Evolutionary conservation across 2,113 vertebrate species (phyloP), one percentile per base, ranked within the genome.

Genomic region (Phalacrocorax carbo): DNA sequence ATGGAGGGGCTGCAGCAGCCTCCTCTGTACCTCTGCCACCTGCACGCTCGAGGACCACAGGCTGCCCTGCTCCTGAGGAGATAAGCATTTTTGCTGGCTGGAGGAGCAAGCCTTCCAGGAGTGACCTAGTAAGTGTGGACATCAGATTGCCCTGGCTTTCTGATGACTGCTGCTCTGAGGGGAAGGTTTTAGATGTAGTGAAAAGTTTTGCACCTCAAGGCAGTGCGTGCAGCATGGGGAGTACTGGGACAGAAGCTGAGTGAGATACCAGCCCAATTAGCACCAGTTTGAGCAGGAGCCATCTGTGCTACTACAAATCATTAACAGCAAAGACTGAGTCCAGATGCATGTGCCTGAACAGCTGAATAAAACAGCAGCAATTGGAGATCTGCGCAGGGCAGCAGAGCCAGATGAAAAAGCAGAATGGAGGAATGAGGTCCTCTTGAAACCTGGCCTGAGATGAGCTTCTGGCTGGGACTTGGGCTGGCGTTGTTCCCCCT

Each of bases 71-170:
- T 86, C 48, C 34, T 1, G 2, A 49, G n/a, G 23, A 88, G 44
- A 68, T 58, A 62, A 52, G 26, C 9, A 2, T 29, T 84, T 49
- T 48, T 49, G 57, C 78, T 82, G 87, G 62, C 76, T 83, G 76
- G 36, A 90, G 34, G 32, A 82, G 10, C 44, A n/a, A 85, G 11
- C 40, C 52, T 54, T 58, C 49, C 48, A 54, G 34, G 34, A 54
- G 46, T 7, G 44, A 21, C 13, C 1, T 1, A 88, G 57, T 1
- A 2, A 77, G 46, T 3, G 0, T 1, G 3, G 54, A 54, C 1
- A 0, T 25, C 66, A 57, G n/a, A 40, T 40, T 3, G 2, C 10
- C 40, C 30, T 13, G 49, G 27, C 13, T 78, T 22, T 73, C 42
- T 13, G 25, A 16, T 5, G 18, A 54, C 54, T 83, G 49, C 40